These are phyloP conservation scores for Andinoacara biseriatus DNA, from an alignment of 2,113 vertebrate genomes.

Conservation along the genomic window DNA sequence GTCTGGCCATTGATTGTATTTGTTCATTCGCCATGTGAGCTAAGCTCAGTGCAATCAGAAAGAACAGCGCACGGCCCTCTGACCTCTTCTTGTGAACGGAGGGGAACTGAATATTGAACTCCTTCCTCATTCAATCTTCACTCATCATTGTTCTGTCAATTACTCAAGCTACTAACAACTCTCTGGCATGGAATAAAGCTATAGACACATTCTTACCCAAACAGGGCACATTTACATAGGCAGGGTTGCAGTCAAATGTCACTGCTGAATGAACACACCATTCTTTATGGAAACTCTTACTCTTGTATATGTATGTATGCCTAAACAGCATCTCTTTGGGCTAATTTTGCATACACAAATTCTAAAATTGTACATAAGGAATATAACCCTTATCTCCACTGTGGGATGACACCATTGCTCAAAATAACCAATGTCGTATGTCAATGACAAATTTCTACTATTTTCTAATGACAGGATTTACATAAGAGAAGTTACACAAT, in stretches of 20 bases:
- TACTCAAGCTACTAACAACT: constrained; percentile 54
- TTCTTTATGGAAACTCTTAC: constrained; percentile 36
- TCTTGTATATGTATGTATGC: not conserved
- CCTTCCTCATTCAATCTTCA: constrained; percentile 67
- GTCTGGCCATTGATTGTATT: constrained; percentile 67
- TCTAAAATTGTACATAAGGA: constrained; percentile 13
- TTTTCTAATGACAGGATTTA: constrained; percentile 44
- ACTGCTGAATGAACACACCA: constrained; percentile 30
- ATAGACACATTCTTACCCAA: constrained; percentile 52
- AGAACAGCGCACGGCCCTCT: constrained; percentile 52
- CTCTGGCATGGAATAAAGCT: constrained; percentile 21
- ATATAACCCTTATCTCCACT: constrained; percentile 18
- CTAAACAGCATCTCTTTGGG: not conserved
- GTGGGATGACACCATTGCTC: constrained; percentile 13
- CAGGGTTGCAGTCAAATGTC: constrained; percentile 35
- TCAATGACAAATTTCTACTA: constrained; percentile 25
- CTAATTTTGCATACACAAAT: constrained; percentile 5
- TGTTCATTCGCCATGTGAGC: constrained; percentile 49
- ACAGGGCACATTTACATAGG: constrained; percentile 45
- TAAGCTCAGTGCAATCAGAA: constrained; percentile 57
- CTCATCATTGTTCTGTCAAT: constrained; percentile 74
- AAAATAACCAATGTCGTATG: constrained; percentile 30
- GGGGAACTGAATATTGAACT: constrained; percentile 66
- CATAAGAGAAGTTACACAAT: constrained; percentile 28
- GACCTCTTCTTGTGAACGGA: constrained; percentile 46